These are phyloP conservation scores for Indri indri DNA, from an alignment of 2,113 vertebrate species.

Conservation along the genomic window DNA sequence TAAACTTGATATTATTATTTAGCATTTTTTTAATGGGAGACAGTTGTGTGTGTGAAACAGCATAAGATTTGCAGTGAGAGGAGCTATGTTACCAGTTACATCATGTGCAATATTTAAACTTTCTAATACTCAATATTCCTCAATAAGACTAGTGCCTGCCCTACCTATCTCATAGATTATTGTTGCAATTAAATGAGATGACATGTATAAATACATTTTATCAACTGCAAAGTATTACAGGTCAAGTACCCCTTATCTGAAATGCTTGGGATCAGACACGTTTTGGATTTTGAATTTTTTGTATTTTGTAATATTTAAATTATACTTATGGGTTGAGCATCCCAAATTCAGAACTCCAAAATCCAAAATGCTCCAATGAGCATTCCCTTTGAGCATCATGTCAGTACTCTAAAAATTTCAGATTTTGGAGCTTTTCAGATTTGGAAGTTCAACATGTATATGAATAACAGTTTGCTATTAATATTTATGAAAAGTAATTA, in stretches of 20 bases:
- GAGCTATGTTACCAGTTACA: background rate
- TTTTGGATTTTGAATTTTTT: background rate
- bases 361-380: background rate
- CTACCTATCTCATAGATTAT: background rate
- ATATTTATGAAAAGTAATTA: background rate
- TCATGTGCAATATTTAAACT: background rate
- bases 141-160: background rate
- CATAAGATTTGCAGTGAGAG: constrained; percentile 12
- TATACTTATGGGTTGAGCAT: background rate
- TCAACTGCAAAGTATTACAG: constrained; percentile 16
- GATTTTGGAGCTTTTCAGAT: background rate
- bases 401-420: background rate
- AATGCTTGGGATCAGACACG: background rate
- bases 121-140: background rate
- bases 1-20: constrained; percentile 1
- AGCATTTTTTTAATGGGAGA: background rate
- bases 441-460: background rate
- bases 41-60: background rate
- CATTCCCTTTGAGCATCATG: background rate
- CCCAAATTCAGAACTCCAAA: background rate
- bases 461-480: constrained; percentile 14
- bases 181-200: constrained; percentile 22
- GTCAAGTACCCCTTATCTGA: background rate
- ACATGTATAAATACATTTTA: background rate
- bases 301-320: background rate